phyloP scores from a whole-genome alignment of 2,888 invertebrate species.

The Drosophila fungiperda region DNA sequence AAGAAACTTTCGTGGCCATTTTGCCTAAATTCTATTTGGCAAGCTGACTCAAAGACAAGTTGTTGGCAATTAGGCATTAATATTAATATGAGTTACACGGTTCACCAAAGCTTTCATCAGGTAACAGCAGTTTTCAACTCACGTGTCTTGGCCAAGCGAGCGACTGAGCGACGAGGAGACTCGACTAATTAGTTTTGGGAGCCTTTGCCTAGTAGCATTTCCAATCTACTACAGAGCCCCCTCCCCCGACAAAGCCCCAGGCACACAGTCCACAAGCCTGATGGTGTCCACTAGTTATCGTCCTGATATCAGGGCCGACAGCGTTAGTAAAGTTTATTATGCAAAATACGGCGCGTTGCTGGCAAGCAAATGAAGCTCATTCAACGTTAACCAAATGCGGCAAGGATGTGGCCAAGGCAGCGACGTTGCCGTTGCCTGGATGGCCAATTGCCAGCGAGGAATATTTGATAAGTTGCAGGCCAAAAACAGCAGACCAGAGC shows the following conservation, averaged over 20 bases:
- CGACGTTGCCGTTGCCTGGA: slow-evolving; percentile 43
- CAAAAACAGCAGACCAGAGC: slow-evolving; percentile 32
- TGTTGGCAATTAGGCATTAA: slow-evolving; percentile 70
- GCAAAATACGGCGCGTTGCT: slow-evolving; percentile 74
- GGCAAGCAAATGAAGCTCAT: slow-evolving; percentile 80
- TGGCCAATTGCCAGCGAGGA: slow-evolving; percentile 79
- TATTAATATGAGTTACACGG: slow-evolving; percentile 63
- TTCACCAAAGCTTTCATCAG: slow-evolving; percentile 32
- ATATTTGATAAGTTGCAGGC: slow-evolving; percentile 78
- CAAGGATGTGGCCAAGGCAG: slow-evolving; percentile 80
- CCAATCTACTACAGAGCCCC: slow-evolving; percentile 9
- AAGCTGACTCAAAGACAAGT: slow-evolving; percentile 52
- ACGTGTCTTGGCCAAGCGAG: slow-evolving; percentile 67
- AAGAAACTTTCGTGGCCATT: slow-evolving; percentile 22
- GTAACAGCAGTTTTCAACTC: slow-evolving; percentile 39
- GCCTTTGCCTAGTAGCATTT: slow-evolving; percentile 55
- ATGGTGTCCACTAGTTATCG: slow-evolving; percentile 26
- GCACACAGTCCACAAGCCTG: neutral
- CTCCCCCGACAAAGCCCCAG: neutral
- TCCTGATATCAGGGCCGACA: slow-evolving; percentile 35
- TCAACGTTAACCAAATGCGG: slow-evolving; percentile 68
- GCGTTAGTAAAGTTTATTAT: slow-evolving; percentile 74
- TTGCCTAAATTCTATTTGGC: slow-evolving; percentile 5
- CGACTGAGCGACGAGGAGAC: slow-evolving; percentile 25
- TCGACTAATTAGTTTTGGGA: slow-evolving; percentile 77